Conservation (phyloP, 2,888 invertebrate species). For the Callyntrura guangdongensis region DNA sequence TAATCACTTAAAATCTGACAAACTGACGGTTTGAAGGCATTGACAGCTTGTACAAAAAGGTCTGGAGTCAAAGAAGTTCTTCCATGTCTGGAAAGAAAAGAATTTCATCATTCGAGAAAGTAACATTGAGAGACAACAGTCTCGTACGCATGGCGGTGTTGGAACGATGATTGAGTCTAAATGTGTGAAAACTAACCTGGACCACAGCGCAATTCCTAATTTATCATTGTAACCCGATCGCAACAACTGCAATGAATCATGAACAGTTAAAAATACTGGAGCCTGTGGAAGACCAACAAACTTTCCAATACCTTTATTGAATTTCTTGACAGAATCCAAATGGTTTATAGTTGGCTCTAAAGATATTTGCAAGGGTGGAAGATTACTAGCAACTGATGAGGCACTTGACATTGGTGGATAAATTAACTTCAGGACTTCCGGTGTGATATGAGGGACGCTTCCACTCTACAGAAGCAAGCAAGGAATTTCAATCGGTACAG, state of each 20-base stretch:
- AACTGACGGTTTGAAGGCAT: constrained; percentile 71
- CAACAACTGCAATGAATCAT: constrained; percentile 90
- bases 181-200: too few relatives aligned
- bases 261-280: constrained; percentile 88
- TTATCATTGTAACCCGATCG: constrained; percentile 91
- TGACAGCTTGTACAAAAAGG: constrained; percentile 69
- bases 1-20: constrained; percentile 83
- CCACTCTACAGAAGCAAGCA: constrained; percentile 88
- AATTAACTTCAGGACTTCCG: constrained; percentile 91
- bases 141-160: too few relatives aligned
- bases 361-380: constrained; percentile 91
- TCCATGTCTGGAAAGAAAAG: too few relatives aligned
- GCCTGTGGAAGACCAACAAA: constrained; percentile 89
- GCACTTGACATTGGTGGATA: constrained; percentile 86
- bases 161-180: too few relatives aligned
- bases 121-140: too few relatives aligned
- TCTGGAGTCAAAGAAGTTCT: constrained; percentile 89
- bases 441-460: constrained; percentile 93
- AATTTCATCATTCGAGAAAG: too few relatives aligned
- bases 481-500: not conserved
- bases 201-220: constrained; percentile 92
- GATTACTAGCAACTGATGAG: constrained; percentile 79
- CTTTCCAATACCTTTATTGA: constrained; percentile 89
- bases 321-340: constrained; percentile 89
- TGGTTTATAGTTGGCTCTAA: constrained; percentile 90